Base-by-base conservation (phyloP, 2,888 invertebrate genomes). In the Operophtera brumata region DNA sequence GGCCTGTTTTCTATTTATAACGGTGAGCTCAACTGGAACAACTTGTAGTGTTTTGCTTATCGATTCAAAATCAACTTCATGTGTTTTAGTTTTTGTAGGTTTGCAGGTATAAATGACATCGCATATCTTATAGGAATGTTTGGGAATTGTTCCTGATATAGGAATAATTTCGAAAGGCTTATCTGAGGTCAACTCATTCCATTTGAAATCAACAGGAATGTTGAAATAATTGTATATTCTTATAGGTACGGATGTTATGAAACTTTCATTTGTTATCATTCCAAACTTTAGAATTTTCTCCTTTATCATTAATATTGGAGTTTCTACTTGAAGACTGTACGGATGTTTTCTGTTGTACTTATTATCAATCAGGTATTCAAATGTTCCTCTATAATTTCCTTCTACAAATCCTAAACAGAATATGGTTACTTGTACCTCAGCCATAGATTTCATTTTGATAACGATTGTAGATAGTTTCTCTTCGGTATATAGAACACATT, bases 241-340 rank as follows among this genome's bases (percentile, higher is more conserved):
- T 39, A 89, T 59, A 1, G 86, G 83, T 3, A 84, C 82, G 5
- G 84, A 82, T n/a, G 80, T 80, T 2, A 86, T 54, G 60, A 86
- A 89, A 61, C 65, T 72, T 62, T 90, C 90, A 42, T 73, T 75
- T 11, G 84, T 82, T 7, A 83, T 80, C 89, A 89, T 89, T n/a
- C 90, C 90, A 66, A 89, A 89, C 59, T 86, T 90, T 37, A 88
- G 65, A 53, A 40, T 63, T 62, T 75, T 82, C 2, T 89, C 88
- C 54, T 65, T 65, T 53, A 86, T 44, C 61, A 71, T 71, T 49
- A 89, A 68, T 41, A 67, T 66, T 8, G 89, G 81, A 57, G 75
- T 75, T 35, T 73, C 77, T 5, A 83, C 80, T 67, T 79, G 68
- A 52, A 86, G 65, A 26, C 47, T 65, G 59, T 86, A 89, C 13